Percentiles rank a stretch among this genome's conserved stretches.
phyloP scores from a whole-genome alignment of 2,888 invertebrate genomes.

The Tenthredo scrophulariae region DNA sequence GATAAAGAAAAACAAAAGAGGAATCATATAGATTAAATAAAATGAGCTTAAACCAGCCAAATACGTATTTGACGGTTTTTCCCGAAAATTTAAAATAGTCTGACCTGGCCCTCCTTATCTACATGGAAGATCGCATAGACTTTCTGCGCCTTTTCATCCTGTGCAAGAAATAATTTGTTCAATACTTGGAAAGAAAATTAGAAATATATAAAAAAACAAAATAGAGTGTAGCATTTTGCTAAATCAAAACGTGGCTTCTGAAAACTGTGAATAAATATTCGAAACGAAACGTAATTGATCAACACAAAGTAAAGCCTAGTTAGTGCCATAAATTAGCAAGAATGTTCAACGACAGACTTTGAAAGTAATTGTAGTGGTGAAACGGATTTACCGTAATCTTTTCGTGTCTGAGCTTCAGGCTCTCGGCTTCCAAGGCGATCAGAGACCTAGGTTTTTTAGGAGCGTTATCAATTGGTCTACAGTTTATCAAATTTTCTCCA shows the following conservation, averaged over 20 bases:
- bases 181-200: constrained; percentile 50
- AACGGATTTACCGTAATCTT: constrained; percentile 77
- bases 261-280: constrained; percentile 52
- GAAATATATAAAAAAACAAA: constrained; percentile 17
- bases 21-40: constrained; percentile 26
- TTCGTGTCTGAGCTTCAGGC: constrained; percentile 84
- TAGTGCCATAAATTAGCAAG: neutral
- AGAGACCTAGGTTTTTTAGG: constrained; percentile 88
- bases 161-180: constrained; percentile 73
- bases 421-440: constrained; percentile 86
- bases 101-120: constrained; percentile 79
- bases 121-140: constrained; percentile 78
- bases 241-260: constrained; percentile 19
- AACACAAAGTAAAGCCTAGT: neutral
- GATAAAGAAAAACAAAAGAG: constrained; percentile 35
- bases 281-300: neutral
- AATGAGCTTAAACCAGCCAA: constrained; percentile 7
- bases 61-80: constrained; percentile 57
- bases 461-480: constrained; percentile 84
- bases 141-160: constrained; percentile 79
- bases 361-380: neutral
- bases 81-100: constrained; percentile 71
- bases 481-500: constrained; percentile 88
- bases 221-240: constrained; percentile 40
- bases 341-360: neutral